Conservation (phyloP, 2,113 vertebrate genomes). For the Psettodes erumei region DNA sequence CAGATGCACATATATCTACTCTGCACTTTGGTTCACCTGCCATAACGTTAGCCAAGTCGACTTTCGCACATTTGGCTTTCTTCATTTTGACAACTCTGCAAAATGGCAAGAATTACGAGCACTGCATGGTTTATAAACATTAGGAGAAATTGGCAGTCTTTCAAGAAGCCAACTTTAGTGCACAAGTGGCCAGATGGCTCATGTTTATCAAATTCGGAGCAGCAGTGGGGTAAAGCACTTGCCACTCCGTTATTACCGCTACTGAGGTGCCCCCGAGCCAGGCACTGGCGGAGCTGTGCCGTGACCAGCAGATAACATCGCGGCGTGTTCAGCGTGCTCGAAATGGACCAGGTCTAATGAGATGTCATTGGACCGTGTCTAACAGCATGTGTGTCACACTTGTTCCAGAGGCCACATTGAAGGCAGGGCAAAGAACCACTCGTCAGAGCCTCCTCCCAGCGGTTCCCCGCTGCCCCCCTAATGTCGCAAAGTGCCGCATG, state of each 20-base stretch:
- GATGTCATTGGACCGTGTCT: neutral
- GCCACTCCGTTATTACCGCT: neutral
- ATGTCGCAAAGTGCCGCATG: neutral
- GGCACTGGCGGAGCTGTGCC: neutral
- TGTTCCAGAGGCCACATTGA: neutral
- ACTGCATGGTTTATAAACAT: conserved; percentile 16
- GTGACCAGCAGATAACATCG: neutral
- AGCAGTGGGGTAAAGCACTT: conserved; percentile 1
- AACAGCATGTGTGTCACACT: neutral
- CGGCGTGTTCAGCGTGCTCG: neutral
- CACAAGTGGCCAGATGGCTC: conserved; percentile 30
- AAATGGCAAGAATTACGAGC: conserved; percentile 35
- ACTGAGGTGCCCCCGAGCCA: neutral
- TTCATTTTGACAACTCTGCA: conserved; percentile 34
- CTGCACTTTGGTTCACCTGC: conserved; percentile 33
- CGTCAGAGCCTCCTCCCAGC: neutral
- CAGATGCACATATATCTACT: neutral
- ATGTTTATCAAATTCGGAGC: conserved; percentile 32
- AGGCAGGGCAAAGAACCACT: neutral
- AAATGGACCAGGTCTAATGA: neutral
- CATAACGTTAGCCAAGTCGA: conserved; percentile 18
- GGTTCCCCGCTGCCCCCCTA: neutral
- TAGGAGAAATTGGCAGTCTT: conserved; percentile 10
- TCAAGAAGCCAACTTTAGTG: conserved; percentile 17
- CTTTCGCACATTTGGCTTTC: conserved; percentile 46